Evolutionary conservation across 2,113 vertebrate species (phyloP), one percentile per base, ranked within the genome.

Genomic region (Tonatia bakeri): DNA sequence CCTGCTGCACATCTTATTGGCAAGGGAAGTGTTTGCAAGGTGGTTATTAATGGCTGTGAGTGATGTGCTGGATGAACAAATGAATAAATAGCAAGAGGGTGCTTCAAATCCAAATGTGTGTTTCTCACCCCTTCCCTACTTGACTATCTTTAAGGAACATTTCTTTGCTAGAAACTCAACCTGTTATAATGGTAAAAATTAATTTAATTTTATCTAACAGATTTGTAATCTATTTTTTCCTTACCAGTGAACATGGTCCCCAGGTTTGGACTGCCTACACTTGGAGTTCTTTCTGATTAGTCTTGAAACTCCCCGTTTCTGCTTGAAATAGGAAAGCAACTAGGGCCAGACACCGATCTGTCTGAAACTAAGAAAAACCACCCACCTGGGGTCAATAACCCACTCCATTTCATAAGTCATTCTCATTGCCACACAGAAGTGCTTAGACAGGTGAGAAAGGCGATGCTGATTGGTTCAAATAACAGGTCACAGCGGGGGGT

Each of bases 391-490:
- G 77, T 43, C 93, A 96, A 47, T 80, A 87, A 77, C 38, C 43
- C 38, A 33, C 65, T 96, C 79, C 80, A 9, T 52, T 73, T 69
- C 50, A 45, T 50, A 92, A 87, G 65, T 31, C 43, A 40, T 84
- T 22, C 52, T 59, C 79, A 59, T 92, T 90, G 90, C 76, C 43
- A 59, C 70, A 70, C 2, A 50, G 61, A 97, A 92, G 93, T 80
- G 69, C 87, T 90, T 38, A 14, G 45, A 20, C 61, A 20, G 59
- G 94, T 84, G 13, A 69, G 92, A 65, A 75, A 84, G 47, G 38
- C 56, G 14, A 64, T 7, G 14, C 50, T 96, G 94, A 96, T 96
- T 90, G 80, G 59, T 14, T 65, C 52, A 85, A 91, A 56, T 85
- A 54, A 70, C 88, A 65, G n/a, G 84, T 83, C 90, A 77, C 77